Conservation (phyloP, 2,797 vertebrate species). For the Ataeniobius toweri region DNA sequence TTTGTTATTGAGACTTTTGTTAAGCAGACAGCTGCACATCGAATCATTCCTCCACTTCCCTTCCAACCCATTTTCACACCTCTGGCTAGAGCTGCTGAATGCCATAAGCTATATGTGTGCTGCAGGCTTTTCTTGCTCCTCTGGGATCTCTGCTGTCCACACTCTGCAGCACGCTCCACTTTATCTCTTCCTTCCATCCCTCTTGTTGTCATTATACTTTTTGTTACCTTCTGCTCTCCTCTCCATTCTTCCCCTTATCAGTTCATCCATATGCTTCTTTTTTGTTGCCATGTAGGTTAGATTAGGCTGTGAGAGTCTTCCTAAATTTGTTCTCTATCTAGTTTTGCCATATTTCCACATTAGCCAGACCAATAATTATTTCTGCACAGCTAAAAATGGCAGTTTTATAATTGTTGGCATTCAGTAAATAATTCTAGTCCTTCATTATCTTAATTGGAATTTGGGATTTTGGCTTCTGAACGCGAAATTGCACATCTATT, state of each 20-base stretch:
- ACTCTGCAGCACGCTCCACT: slow-evolving; percentile 34
- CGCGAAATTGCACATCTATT: too few relatives aligned
- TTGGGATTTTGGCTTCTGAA: neutral
- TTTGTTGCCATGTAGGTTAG: slow-evolving; percentile 18
- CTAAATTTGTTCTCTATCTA: slow-evolving; percentile 3
- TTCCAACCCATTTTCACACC: slow-evolving; percentile 77
- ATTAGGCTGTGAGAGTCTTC: slow-evolving; percentile 20
- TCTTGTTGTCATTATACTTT: slow-evolving; percentile 31
- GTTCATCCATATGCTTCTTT: slow-evolving; percentile 10
- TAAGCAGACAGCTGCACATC: slow-evolving; percentile 5
- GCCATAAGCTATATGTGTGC: slow-evolving; percentile 41
- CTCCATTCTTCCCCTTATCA: slow-evolving; percentile 9
- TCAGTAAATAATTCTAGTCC: neutral
- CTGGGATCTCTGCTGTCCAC: slow-evolving; percentile 47
- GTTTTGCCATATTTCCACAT: slow-evolving; percentile 14
- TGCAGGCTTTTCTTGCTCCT: slow-evolving; percentile 32
- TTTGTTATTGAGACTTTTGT: neutral
- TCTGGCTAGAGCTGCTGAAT: slow-evolving; percentile 83
- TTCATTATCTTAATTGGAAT: neutral
- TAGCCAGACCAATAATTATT: neutral
- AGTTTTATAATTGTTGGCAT: neutral
- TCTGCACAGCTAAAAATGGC: neutral
- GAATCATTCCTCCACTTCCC: neutral
- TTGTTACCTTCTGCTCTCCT: slow-evolving; percentile 13
- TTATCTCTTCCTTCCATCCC: slow-evolving; percentile 32